Conservation (phyloP, 1,140 invertebrate genomes). For the Sarcophaga bullata region DNA sequence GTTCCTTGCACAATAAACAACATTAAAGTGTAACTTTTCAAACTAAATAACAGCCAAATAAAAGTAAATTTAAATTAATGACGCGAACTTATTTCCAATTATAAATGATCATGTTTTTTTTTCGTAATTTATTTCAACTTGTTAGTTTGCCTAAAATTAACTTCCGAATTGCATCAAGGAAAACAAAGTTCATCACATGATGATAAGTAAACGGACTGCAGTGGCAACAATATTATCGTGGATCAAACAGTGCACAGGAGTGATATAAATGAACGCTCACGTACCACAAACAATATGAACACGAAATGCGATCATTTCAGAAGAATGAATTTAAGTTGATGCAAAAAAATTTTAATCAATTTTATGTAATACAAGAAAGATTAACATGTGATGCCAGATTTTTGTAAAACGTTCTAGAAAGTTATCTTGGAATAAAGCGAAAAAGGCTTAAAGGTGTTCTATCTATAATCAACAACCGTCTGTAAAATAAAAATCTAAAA, state of each 20-base stretch:
- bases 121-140: neutral
- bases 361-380: neutral
- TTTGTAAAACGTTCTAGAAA: too few relatives aligned
- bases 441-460: too few relatives aligned
- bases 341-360: neutral
- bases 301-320: neutral
- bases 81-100: slow-evolving; percentile 13
- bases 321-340: too few relatives aligned
- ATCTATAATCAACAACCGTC: too few relatives aligned
- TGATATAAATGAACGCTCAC: slow-evolving; percentile 16
- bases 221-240: slow-evolving; percentile 3
- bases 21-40: too few relatives aligned
- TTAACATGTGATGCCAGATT: neutral
- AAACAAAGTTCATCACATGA: neutral
- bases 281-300: neutral
- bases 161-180: neutral
- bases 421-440: too few relatives aligned
- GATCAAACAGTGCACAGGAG: neutral
- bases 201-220: neutral
- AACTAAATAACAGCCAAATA: too few relatives aligned
- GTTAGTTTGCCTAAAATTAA: neutral
- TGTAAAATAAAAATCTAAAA: too few relatives aligned
- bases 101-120: too few relatives aligned
- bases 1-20: too few relatives aligned
- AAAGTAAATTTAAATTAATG: neutral